These are phyloP conservation scores for Malurus elegans DNA, from an alignment of 2,113 vertebrate genomes.

Conservation along the genomic window DNA sequence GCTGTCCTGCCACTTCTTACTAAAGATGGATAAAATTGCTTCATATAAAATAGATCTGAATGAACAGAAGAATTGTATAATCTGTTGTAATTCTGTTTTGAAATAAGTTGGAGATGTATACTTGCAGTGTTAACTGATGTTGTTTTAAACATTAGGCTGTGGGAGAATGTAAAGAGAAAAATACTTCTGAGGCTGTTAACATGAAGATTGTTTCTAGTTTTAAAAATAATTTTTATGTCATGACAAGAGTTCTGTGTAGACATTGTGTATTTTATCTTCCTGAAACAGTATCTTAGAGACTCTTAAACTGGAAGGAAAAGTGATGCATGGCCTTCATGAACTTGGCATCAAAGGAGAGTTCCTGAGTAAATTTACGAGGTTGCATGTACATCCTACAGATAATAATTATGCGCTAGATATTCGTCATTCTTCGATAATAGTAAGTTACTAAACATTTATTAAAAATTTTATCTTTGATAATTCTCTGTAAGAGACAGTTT, in stretches of 20 bases:
- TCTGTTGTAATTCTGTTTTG: background rate
- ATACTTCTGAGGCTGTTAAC: background rate
- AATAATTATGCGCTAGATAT: constrained; percentile 87
- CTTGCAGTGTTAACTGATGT: background rate
- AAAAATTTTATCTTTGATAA: background rate
- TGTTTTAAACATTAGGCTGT: background rate
- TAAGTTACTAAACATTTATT: constrained; percentile 65
- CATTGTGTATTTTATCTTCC: constrained; percentile 20
- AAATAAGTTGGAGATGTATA: background rate
- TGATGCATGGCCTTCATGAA: constrained; percentile 87
- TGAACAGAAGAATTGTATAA: background rate
- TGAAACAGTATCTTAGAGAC: constrained; percentile 75
- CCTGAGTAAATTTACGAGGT: constrained; percentile 80
- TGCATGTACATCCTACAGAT: constrained; percentile 75
- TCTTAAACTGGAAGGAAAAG: constrained; percentile 85
- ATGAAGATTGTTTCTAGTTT: background rate
- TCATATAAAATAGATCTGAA: background rate
- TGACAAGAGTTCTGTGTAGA: background rate
- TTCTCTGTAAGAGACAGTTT: background rate
- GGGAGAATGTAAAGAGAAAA: background rate
- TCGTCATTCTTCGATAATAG: constrained; percentile 86
- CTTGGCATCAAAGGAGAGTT: constrained; percentile 83
- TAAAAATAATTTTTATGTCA: background rate
- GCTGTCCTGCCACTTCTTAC: background rate
- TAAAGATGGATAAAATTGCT: background rate